Base-by-base conservation (phyloP, 2,113 vertebrate species). In the Ceyx margarethae region DNA sequence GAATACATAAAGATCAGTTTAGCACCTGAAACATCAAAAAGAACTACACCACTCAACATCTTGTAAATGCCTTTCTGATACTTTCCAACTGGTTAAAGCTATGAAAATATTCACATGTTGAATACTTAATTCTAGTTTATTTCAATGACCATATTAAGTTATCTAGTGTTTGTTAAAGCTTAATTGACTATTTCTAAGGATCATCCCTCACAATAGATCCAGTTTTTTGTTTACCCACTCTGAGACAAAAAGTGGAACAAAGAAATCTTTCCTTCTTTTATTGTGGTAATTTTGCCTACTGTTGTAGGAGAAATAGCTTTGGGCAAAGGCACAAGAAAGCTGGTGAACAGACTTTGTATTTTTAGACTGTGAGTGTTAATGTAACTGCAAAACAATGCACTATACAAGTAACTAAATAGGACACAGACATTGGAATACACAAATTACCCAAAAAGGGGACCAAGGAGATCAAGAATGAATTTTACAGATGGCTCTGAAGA, bases 281-380 rank as follows among this genome's bases (percentile, higher is more conserved):
- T 60, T 84, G 35, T 77, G 25, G 7, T 61, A 74, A 81, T 10
- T 75, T 74, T 75, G 51, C 46, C 46, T 56, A n/a, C 81, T 90
- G 60, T 74, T n/a, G 2, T 35, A 62, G 1, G 2, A 81, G 78
- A 91, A 89, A 53, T 18, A 75, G 31, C 16, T 87, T 80, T 81
- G 48, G 85, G 85, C 90, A 88, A 87, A 67, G 35, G 12, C 54
- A 86, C 90, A 89, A 68, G 76, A 85, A 94, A 91, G 86, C 86
- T 95, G 87, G 75, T 89, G 86, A 95, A 53, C 83, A 94, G 83
- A 81, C 90, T 85, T 85, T 5, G 9, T 94, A 94, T 96, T 96
- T 96, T 95, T 94, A 83, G 86, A 65, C 50, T 72, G 11, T 22
- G 68, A 93, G 72, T 81, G 75, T 91, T 75, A 96, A 92, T 94